A percentile compares a stretch with the other conserved stretches of the same genome.
Conservation (phyloP, 2,888 invertebrate species). For the Phania funesta region DNA sequence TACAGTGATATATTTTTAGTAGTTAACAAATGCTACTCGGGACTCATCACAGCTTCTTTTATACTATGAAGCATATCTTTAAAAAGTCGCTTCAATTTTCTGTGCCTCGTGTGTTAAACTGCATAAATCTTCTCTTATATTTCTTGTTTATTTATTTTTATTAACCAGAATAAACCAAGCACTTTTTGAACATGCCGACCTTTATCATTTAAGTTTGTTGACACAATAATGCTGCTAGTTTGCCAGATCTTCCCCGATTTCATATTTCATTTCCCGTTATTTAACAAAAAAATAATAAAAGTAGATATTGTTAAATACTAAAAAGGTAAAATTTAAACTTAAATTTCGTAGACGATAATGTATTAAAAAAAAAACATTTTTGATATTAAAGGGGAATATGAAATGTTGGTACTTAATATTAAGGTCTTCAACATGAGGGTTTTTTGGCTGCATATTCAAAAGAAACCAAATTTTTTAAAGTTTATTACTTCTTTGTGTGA, state of each 20-base stretch:
- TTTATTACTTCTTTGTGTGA: no score
- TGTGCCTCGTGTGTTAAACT: conserved; percentile 54
- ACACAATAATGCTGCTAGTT: conserved; percentile 26
- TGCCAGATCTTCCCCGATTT: conserved; percentile 7
- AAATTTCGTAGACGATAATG: no score
- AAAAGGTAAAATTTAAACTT: no score
- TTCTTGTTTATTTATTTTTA: conserved; percentile 1
- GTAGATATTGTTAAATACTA: background rate
- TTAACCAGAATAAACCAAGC: conserved; percentile 2
- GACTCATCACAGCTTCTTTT: conserved; percentile 2
- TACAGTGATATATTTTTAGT: no score
- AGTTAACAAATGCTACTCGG: no score
- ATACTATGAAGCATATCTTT: conserved; percentile 54
- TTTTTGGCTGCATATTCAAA: no score
- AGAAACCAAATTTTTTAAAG: no score
- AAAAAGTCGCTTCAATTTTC: conserved; percentile 46
- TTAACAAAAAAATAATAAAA: background rate
- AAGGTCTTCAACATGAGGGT: no score
- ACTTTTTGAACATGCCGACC: conserved; percentile 12
- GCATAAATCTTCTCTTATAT: conserved; percentile 23
- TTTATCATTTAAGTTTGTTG: background rate
- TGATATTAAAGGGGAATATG: no score
- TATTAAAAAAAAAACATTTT: no score
- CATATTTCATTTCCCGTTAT: conserved; percentile 8
- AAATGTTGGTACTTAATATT: no score